Evolutionary conservation across 2,797 vertebrate genomes (phyloP), one percentile per base, ranked within the genome.

Genomic region (Diglossa cyanea): DNA sequence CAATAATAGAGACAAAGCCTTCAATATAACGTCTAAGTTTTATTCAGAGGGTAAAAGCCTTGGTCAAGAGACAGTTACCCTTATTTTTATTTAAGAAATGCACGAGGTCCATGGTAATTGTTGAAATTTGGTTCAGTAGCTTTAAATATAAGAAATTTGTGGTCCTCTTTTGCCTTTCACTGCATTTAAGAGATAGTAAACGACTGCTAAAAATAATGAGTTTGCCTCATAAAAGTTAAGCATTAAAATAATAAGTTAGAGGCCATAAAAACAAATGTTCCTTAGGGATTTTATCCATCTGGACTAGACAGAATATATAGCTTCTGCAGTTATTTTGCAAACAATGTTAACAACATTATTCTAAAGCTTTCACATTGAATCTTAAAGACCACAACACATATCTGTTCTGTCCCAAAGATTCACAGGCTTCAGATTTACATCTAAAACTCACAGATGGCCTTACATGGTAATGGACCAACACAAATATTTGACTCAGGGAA

Each of bases 181-280:
- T 84, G 63, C 86, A n/a, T 93, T 94, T 92, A 93, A 95, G 60
- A 94, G 90, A 95, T 74, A 91, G 91, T 73, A 96, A 96, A 86
- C 21, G 24, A 70, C 67, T 94, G 86, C 82, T 93, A 94, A 97
- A 94, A 94, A 92, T 94, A 96, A 88, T 68, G 71, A 78, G 83
- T 94, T 97, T 94, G 35, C 30, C 35, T 94, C 70, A 86, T 92
- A 66, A 97, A 95, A 73, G 54, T 87, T 94, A 81, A 45, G 42
- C 4, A 0, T 88, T 95, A 95, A 88, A 94, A 95, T 82, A 96
- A 86, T 94, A 95, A 97, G 89, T 86, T 95, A 31, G 65, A 80
- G 54, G 81, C 45, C 58, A 42, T 97, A 90, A 96, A 97, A 96
- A 93, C 66, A 95, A 94, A 94, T 40, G 31, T 91, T 15, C 72